Base-by-base conservation (phyloP, 2,113 vertebrate species). In the Gallinago jamesoni region DNA sequence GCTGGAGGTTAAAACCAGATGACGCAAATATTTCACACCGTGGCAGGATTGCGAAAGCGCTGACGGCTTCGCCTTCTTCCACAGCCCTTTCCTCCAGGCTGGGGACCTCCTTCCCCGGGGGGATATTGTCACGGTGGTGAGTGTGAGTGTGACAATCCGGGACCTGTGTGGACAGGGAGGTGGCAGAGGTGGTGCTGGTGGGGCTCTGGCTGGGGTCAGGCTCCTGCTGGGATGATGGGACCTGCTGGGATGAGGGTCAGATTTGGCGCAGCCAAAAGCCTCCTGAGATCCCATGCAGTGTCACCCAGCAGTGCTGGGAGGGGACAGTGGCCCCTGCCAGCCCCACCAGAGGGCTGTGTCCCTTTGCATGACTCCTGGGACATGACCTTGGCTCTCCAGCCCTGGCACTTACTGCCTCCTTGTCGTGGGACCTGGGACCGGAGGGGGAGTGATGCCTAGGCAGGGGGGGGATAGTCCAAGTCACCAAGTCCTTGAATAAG, bases 261-360 rank as follows among this genome's bases (percentile, higher is more conserved):
- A 30, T 18, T 13, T 19, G 10, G 70, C 25, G n/a, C 66, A 73
- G 10, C 20, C 0, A 0, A 50, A 90, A 67, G 43, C 20, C 53
- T 64, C 59, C 63, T 7, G 57, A 21, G 56, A 41, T 48, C 25
- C 17, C 2, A 2, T 2, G 5, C 4, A 10, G 24, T 33, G 75
- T 59, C 27, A 76, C 62, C 75, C 63, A 23, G 7, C 68, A 8
- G 63, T 13, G 28, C 74, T 60, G 56, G 39, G 33, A 67, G 66
- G 45, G 56, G 41, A 18, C 69, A 37, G 64, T 4, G 18, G 47
- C 39, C 62, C 1, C 0, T 62, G 82, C 37, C 88, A 77, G 43
- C 50, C 33, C 87, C 0, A 0, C 28, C 3, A 2, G 55, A 69
- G 31, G 20, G 55, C 66, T 3, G 0, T 33, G 59, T 52, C 57